phyloP scores from a whole-genome alignment of 2,888 invertebrate species.

The Synanthedon tipuliformis region DNA sequence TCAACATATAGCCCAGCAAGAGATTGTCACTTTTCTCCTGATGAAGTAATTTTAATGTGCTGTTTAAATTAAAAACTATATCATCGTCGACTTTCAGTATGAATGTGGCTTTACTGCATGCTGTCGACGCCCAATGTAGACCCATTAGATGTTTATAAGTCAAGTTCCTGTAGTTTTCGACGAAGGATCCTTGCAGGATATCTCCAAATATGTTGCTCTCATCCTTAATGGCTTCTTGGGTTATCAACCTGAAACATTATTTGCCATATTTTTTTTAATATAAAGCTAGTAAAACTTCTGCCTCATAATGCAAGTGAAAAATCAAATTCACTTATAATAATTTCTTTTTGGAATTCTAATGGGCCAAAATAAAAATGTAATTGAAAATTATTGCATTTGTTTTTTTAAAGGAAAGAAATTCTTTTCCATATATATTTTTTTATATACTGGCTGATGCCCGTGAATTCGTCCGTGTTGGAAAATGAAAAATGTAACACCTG shows the following conservation, averaged over 20 bases:
- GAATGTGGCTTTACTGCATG: conserved; percentile 72
- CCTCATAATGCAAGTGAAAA: no score
- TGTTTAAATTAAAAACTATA: conserved; percentile 77
- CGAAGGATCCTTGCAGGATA: conserved; percentile 80
- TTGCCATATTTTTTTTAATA: neutral
- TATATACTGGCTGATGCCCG: no score
- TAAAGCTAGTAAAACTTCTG: no score
- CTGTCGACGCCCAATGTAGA: conserved; percentile 76
- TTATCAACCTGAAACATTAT: conserved; percentile 36
- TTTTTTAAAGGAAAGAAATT: no score
- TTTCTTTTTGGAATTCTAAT: no score
- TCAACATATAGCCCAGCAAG: conserved; percentile 76
- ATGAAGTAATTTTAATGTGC: conserved; percentile 29
- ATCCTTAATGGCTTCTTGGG: conserved; percentile 69
- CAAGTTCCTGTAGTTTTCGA: conserved; percentile 83
- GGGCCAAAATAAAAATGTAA: no score
- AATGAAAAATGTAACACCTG: no score
- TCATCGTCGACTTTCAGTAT: conserved; percentile 88
- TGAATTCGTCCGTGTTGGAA: no score
- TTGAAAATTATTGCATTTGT: no score
- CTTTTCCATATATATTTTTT: no score
- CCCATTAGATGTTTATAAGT: conserved; percentile 88
- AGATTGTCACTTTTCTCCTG: conserved; percentile 17
- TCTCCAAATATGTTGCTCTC: conserved; percentile 76
- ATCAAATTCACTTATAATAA: no score